phyloP scores from a whole-genome alignment of 2,113 vertebrate species.

The Lampris megalopsis region DNA sequence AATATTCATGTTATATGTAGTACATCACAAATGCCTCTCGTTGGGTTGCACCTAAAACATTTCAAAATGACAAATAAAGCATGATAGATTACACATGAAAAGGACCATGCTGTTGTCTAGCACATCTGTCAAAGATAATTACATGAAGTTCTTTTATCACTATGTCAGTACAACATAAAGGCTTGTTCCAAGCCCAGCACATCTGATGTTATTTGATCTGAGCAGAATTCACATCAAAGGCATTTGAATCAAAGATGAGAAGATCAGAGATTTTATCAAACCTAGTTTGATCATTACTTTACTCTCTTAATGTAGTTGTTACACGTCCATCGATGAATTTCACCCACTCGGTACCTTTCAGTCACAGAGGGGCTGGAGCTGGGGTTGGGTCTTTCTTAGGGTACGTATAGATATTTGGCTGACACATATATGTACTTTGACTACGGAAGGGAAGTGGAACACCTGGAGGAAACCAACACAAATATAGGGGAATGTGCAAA shows the following conservation, averaged over 20 bases:
- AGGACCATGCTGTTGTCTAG: neutral
- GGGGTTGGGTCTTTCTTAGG: too few species aligned
- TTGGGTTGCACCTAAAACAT: neutral
- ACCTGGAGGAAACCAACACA: too few species aligned
- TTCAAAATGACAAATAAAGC: neutral
- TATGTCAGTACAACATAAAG: neutral
- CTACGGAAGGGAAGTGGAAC: too few species aligned
- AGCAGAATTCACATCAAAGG: neutral
- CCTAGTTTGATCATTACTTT: too few species aligned
- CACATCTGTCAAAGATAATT: neutral
- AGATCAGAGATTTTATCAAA: too few species aligned
- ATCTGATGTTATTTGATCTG: constrained; percentile 27
- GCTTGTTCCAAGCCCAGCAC: constrained; percentile 5
- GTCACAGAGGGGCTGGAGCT: too few species aligned
- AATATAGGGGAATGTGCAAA: too few species aligned
- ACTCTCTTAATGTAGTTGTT: too few species aligned
- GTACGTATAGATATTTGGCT: too few species aligned
- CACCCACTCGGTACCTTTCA: too few species aligned
- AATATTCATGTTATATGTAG: constrained; percentile 1
- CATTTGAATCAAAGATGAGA: neutral
- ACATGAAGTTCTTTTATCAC: neutral
- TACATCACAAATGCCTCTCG: neutral
- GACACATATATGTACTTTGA: too few species aligned
- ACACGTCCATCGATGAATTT: too few species aligned
- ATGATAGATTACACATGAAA: neutral